Evolutionary conservation across 2,113 vertebrate species (phyloP).

Genomic region (Grus americana): DNA sequence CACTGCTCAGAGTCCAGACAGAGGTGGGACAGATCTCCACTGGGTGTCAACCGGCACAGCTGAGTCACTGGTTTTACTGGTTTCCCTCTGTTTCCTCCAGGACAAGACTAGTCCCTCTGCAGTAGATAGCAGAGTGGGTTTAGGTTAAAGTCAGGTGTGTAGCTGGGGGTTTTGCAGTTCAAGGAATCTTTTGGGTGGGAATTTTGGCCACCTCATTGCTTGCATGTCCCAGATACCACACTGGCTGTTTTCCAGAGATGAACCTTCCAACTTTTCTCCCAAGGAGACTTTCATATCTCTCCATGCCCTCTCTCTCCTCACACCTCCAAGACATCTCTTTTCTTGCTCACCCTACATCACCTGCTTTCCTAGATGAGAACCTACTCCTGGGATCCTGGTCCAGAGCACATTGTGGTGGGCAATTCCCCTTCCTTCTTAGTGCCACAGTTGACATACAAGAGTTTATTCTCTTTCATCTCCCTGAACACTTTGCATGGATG

Average conservation of each 20-base stretch:
- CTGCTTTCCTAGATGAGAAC: not conserved
- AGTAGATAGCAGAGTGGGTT: not conserved
- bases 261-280: not conserved
- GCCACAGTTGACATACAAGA: not conserved
- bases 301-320: not conserved
- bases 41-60: rapidly evolving
- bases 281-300: not conserved
- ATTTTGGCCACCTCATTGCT: not conserved
- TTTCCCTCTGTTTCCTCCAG: not conserved
- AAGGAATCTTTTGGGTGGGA: not conserved
- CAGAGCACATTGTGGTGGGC: not conserved
- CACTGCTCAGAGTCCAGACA: not conserved
- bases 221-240: not conserved
- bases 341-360: not conserved
- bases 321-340: not conserved
- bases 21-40: not conserved
- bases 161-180: not conserved
- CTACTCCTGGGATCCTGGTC: not conserved
- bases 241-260: not conserved
- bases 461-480: not conserved
- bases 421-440: not conserved
- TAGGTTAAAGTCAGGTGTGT: not conserved
- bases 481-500: not conserved
- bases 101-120: not conserved
- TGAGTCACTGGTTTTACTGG: not conserved